phyloP scores from a whole-genome alignment of 23 tunicate genomes.

The Ascidia mentula region DNA sequence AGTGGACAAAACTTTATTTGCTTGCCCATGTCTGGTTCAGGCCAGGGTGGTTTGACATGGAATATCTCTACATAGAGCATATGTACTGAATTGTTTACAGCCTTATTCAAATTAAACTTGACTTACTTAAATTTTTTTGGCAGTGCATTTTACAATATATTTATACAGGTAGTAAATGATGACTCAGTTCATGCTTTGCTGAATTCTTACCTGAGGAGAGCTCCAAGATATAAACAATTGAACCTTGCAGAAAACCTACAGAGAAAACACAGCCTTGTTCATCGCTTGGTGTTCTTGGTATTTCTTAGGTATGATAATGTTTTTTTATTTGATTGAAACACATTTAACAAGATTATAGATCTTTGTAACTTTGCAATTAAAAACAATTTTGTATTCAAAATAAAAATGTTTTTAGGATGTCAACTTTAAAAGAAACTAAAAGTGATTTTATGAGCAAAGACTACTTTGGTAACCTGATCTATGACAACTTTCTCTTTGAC shows the following conservation, averaged over 20 bases:
- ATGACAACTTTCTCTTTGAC: constrained; percentile 82
- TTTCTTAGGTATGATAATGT: constrained; percentile 47
- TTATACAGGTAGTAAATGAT: constrained; percentile 71
- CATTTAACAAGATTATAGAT: not conserved
- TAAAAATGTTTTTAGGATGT: constrained; percentile 45
- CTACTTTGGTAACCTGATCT: constrained; percentile 54
- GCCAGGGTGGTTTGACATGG: no score
- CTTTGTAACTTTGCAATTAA: not conserved
- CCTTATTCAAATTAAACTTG: no score
- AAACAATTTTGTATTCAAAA: not conserved
- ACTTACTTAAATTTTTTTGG: not conserved
- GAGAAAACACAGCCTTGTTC: constrained; percentile 53
- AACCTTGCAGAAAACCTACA: constrained; percentile 48
- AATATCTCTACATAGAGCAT: no score
- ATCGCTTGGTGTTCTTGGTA: constrained; percentile 60
- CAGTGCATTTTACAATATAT: not conserved
- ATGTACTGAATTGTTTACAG: no score
- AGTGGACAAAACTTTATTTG: no score
- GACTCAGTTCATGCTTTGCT: constrained; percentile 41
- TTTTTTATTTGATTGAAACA: no score
- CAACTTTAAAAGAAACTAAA: constrained; percentile 77
- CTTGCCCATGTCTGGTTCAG: no score
- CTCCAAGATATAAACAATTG: constrained; percentile 57
- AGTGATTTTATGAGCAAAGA: constrained; percentile 44
- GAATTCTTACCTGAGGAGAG: constrained; percentile 57